phyloP scores from a whole-genome alignment of 2,888 invertebrate genomes.

The Emmelina monodactyla region DNA sequence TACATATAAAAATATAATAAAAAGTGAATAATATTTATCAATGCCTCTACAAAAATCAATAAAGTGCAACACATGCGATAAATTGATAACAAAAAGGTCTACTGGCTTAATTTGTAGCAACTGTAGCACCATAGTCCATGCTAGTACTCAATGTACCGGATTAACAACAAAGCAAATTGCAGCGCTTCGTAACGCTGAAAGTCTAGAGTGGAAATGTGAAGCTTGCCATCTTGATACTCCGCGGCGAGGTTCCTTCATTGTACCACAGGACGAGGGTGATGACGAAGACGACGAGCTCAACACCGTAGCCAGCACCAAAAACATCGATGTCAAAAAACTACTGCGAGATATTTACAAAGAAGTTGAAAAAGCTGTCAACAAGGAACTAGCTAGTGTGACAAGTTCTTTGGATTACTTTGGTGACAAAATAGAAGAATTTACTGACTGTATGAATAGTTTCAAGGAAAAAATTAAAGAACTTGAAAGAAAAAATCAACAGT shows the following conservation, averaged over 20 bases:
- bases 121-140: constrained; percentile 1
- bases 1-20: no score
- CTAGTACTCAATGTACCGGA: background rate
- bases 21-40: no score
- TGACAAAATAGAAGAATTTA: constrained; percentile 1
- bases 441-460: background rate
- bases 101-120: constrained; percentile 1
- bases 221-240: background rate
- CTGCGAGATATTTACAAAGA: background rate
- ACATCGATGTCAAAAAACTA: background rate
- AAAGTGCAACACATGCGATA: background rate
- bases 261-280: background rate
- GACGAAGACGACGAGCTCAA: constrained; percentile 1
- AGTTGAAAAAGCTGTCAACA: background rate
- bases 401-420: background rate
- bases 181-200: constrained; percentile 1
- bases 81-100: constrained; percentile 1
- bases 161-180: constrained; percentile 1
- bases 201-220: constrained; percentile 1
- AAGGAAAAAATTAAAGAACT: background rate
- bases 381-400: background rate
- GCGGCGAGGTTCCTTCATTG: background rate
- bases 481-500: no score
- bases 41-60: no score
- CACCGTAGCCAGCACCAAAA: background rate